Percentiles rank a stretch among this genome's conserved stretches.
These are phyloP conservation scores for Poeciliopsis turrubarensis DNA, from an alignment of 2,113 vertebrate species.

Conservation along the genomic window DNA sequence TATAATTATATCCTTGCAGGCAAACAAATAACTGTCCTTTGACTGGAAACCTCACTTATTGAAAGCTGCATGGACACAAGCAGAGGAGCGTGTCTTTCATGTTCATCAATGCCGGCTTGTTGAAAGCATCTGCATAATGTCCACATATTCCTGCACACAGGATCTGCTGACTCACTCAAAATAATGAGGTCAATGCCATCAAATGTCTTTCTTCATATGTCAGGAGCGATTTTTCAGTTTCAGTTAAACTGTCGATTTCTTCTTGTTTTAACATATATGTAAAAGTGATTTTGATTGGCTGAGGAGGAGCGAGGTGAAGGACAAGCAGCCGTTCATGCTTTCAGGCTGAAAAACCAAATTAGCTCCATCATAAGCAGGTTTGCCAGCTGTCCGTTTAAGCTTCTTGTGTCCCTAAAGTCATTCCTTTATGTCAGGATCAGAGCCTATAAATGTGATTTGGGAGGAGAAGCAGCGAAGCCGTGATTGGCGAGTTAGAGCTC, in stretches of 20 bases:
- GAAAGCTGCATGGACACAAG: neutral
- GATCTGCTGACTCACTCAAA: neutral
- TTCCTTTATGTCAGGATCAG: constrained; percentile 7
- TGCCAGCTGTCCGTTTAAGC: neutral
- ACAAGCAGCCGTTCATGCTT: neutral
- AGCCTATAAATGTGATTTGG: constrained; percentile 17
- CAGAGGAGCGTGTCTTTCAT: neutral
- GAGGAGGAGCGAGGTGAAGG: neutral
- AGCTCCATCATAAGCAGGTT: neutral
- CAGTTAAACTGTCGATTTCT: neutral
- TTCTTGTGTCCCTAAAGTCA: constrained; percentile 9
- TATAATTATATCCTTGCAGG: neutral
- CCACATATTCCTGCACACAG: neutral
- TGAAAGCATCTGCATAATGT: neutral
- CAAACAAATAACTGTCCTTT: neutral
- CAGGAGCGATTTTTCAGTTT: neutral
- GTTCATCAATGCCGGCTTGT: neutral
- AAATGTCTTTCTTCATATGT: neutral
- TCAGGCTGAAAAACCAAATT: neutral
- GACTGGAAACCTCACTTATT: neutral
- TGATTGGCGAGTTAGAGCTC: constrained; percentile 14
- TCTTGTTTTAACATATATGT: neutral
- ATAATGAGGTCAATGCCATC: neutral
- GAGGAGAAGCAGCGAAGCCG: neutral
- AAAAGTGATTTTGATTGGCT: neutral